Evolutionary conservation across 1,140 invertebrate species (phyloP), one percentile per base, ranked within the genome.

Genomic region (Trichonephila clavipes): DNA sequence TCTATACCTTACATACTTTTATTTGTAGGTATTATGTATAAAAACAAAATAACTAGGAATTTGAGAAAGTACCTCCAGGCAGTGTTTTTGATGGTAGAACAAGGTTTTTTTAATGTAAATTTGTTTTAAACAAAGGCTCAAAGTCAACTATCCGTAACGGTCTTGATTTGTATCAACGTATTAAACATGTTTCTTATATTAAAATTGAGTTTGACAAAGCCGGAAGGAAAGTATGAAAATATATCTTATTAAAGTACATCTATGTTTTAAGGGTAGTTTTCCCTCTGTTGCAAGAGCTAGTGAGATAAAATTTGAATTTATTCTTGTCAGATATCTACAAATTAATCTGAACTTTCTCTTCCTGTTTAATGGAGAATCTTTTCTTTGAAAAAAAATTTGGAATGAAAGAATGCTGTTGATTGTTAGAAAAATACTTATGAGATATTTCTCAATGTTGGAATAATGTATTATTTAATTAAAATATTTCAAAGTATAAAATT

Each of bases 81-180:
- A 28, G 28, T 40, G 24, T 77, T 77, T 28, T 5, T 7, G 3
- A 77, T 40, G 28, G 12, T 5, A 77, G 28, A 77, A 34, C 66
- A 40, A 14, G 14, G 28, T 18, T 77, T 77, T 77, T 77, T 77
- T 77, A 34, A 77, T 14, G 72, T 77, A 34, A 77, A 77, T 77
- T 28, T 28, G 24, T 24, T 14, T 40, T 77, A 77, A 77, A 77
- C 72, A 77, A 34, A 77, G 72, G 24, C 24, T 34, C 72, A 77
- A 77, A 77, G 34, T 34, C 72, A 77, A 77, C 72, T 40, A 40
- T 77, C 72, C 72, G 72, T 77, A 77, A 34, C 28, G 28, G 18
- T 34, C 19, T 77, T 40, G 28, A 77, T 77, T 77, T 40, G 16
- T 3, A 34, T 40, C 34, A 77, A 40, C 16, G 14, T 40, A 34